phyloP scores from a whole-genome alignment of 2,888 invertebrate genomes.

The Candidula unifasciata region DNA sequence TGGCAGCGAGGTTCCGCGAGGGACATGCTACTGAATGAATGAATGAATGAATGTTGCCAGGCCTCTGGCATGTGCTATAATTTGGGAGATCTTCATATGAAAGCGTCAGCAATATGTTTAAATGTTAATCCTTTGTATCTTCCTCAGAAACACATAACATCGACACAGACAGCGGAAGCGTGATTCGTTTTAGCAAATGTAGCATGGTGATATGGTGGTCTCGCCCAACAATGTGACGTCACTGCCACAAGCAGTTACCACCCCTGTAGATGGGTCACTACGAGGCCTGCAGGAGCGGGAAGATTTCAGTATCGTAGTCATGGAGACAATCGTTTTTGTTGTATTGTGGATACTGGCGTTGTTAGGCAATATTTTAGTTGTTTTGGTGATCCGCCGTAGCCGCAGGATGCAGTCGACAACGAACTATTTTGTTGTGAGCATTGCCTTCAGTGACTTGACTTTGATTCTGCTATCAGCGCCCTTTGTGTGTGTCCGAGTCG shows the following conservation, averaged over 20 bases:
- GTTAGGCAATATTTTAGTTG: slow-evolving; percentile 71
- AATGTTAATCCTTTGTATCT: no score
- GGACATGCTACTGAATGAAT: no score
- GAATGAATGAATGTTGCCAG: no score
- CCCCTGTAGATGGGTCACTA: slow-evolving; percentile 29
- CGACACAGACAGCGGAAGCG: no score
- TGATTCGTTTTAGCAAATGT: not conserved
- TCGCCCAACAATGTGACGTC: not conserved
- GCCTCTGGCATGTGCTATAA: no score
- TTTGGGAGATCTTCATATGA: no score
- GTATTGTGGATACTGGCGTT: slow-evolving; percentile 63
- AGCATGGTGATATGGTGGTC: not conserved
- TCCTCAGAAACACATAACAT: no score
- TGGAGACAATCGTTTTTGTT: slow-evolving; percentile 53
- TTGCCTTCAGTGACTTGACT: slow-evolving; percentile 69
- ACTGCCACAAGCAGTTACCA: not conserved
- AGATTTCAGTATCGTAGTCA: not conserved
- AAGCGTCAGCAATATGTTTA: no score
- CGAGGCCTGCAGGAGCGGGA: slow-evolving; percentile 10
- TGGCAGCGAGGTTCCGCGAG: no score
- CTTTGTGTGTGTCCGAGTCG: slow-evolving; percentile 61
- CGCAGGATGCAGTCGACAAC: slow-evolving; percentile 77
- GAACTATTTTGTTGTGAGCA: slow-evolving; percentile 74
- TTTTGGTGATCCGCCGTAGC: slow-evolving; percentile 74
- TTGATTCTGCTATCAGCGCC: slow-evolving; percentile 66